Conservation (phyloP, 1,140 invertebrate species). For the Steinernema feltiae region DNA sequence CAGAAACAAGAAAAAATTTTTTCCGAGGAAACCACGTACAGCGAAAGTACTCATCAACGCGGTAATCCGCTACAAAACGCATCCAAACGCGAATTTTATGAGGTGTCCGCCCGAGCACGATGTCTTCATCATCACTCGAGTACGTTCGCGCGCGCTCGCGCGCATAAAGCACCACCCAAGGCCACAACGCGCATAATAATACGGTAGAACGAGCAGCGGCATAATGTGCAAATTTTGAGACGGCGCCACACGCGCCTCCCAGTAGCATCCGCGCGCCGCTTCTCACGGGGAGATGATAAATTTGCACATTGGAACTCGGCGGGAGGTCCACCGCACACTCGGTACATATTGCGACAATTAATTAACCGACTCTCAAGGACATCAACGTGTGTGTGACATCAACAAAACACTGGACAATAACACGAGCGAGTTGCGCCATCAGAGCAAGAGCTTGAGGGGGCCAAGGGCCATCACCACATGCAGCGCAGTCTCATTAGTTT, state of each 20-base stretch:
- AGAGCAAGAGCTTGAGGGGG: neutral
- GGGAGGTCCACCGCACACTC: neutral
- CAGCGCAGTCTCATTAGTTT: neutral
- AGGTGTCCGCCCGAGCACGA: neutral
- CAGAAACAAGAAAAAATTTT: too few species aligned
- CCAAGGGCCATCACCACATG: conserved; percentile 4
- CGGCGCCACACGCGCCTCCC: neutral
- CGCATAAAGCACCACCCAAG: neutral
- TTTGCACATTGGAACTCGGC: conserved; percentile 9
- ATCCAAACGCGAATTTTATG: neutral
- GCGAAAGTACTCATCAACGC: neutral
- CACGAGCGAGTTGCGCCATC: conserved; percentile 2
- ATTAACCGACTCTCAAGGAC: conserved; percentile 7
- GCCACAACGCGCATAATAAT: conserved; percentile 12
- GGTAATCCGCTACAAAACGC: neutral
- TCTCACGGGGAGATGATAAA: conserved; percentile 10
- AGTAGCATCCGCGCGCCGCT: conserved; percentile 6
- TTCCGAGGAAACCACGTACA: neutral
- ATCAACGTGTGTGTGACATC: neutral
- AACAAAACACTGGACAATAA: too few species aligned
- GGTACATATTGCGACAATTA: conserved; percentile 9
- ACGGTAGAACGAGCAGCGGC: neutral
- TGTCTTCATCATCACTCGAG: too few species aligned
- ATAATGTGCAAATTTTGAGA: neutral
- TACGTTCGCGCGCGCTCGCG: too few species aligned